Base-by-base conservation (phyloP, 2,113 vertebrate species). In the Gobio gobio region DNA sequence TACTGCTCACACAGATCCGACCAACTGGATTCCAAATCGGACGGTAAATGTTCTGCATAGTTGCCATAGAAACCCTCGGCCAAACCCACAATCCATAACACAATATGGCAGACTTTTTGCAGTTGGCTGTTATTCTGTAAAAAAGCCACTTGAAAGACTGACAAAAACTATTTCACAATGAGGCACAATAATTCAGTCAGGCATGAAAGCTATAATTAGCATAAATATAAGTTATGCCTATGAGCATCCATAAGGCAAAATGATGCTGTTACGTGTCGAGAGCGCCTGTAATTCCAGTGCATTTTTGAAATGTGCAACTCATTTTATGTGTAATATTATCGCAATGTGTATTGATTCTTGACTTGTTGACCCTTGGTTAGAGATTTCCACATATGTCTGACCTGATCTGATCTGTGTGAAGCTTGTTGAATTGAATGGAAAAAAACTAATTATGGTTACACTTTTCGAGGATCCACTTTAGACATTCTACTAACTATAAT, bases 31-130 rank as follows among this genome's bases (percentile, higher is more conserved):
- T 49, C 54, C 61, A 64, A 85, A 49, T 51, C 18, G 75, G 58
- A 66, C 84, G 66, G 72, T 40, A 68, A 33, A 79, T 80, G 56
- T 83, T 88, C 72, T 81, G 66, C 74, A 83, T 66, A 66, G 84
- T 86, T 86, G 58, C 84, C 84, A 86, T 88, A 77, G 87, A 83
- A 86, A 86, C 76, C 49, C 47, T 64, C 20, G 59, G 56, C 47
- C 36, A 66, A 78, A 58, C 45, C 81, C 80, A 29, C 12, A 73
- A 26, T 78, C 83, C 56, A 72, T 47, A 85, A 75, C 54, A 51
- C 54, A 49, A 22, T 68, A 22, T 83, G 75, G 20, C 40, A 9
- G 54, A 79, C 29, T 59, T 72, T 83, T 78, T 20, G 66, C 63
- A 78, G 66, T 63, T 84, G 63, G 45, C 74, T 84, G 66, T 82